Conservation (phyloP, 2,113 vertebrate genomes). For the Cyphomyrus plagiostoma region DNA sequence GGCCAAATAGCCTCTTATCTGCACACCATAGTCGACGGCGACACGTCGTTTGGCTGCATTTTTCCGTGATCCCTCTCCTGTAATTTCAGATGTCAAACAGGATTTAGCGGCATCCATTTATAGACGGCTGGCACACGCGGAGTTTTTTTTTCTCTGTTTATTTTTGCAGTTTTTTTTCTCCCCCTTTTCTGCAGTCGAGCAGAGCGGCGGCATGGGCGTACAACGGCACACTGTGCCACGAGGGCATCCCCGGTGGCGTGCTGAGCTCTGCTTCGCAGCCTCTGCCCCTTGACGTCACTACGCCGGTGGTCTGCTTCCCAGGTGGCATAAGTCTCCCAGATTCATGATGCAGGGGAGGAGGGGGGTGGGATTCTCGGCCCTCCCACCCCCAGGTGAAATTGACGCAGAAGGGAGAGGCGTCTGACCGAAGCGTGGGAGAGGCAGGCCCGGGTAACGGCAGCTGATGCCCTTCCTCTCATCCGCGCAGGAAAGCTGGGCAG, state of each 20-base stretch:
- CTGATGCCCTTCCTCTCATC: neutral
- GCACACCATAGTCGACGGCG: neutral
- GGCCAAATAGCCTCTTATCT: constrained; percentile 2
- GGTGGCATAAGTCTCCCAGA: neutral
- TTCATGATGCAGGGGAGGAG: neutral
- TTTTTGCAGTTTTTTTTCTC: neutral
- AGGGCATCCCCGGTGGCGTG: neutral
- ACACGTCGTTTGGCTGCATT: neutral
- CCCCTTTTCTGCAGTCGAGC: neutral
- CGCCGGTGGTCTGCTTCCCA: neutral
- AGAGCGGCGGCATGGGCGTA: neutral
- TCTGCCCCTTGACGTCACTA: neutral
- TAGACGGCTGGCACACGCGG: neutral
- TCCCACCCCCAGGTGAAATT: neutral
- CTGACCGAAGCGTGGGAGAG: neutral
- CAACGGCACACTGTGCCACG: neutral
- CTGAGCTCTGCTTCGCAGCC: neutral
- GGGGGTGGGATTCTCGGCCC: neutral
- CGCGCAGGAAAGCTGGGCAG: neutral
- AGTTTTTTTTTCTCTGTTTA: neutral
- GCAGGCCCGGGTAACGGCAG: neutral
- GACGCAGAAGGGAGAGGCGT: neutral
- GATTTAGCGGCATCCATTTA: constrained; percentile 6
- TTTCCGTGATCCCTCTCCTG: neutral
- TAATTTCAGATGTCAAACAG: constrained; percentile 14